Conservation (phyloP, 2,888 invertebrate species). For the Dexiosoma caninum region DNA sequence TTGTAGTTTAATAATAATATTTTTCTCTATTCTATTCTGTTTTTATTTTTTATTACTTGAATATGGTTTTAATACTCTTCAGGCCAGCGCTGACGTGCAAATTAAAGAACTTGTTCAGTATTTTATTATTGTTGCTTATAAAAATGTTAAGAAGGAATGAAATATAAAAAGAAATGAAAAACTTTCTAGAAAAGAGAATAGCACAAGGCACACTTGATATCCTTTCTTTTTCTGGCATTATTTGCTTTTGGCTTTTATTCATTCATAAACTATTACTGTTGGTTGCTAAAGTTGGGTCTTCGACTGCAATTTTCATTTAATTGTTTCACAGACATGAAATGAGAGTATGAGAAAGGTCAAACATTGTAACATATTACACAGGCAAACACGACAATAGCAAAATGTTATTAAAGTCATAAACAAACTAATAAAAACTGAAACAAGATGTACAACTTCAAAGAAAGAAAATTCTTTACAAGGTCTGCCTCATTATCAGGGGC, state of each 20-base stretch:
- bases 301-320: conserved; percentile 15
- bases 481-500: background rate
- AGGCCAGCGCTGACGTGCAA: conserved; percentile 30
- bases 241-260: background rate
- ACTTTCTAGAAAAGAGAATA: background rate
- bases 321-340: conserved; percentile 5
- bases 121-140: conserved; percentile 10
- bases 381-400: conserved; percentile 2
- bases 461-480: conserved; percentile 3
- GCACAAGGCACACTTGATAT: background rate
- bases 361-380: conserved; percentile 8
- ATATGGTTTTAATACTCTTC: background rate
- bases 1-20: background rate
- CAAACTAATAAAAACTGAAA: background rate
- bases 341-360: background rate
- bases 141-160: background rate
- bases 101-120: conserved; percentile 29
- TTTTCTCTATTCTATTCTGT: background rate
- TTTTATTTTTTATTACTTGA: background rate
- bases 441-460: background rate
- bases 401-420: background rate
- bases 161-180: background rate
- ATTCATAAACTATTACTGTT: background rate
- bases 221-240: background rate
- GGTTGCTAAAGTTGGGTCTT: background rate